These are phyloP conservation scores for Phrixothrix hirtus DNA, from an alignment of 2,888 invertebrate genomes.

Conservation along the genomic window DNA sequence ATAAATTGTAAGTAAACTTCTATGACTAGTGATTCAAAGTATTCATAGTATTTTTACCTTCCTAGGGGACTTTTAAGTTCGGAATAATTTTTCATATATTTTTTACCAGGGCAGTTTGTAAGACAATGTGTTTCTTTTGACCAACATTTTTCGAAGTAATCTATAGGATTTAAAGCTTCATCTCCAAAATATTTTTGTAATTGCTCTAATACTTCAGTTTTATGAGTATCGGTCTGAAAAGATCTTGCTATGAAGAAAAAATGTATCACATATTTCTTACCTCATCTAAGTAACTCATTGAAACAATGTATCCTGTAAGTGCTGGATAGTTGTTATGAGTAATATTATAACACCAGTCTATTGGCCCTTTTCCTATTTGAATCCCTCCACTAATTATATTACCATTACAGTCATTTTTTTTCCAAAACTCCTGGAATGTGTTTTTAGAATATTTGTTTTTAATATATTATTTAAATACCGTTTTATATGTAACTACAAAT, in stretches of 20 bases:
- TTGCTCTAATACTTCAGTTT: conserved; percentile 37
- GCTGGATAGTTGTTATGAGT: conserved; percentile 31
- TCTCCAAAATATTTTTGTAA: conserved; percentile 41
- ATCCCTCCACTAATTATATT: conserved; percentile 36
- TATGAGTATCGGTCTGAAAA: conserved; percentile 20
- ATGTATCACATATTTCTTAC: conserved; percentile 1
- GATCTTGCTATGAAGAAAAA: background rate
- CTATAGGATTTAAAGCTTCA: conserved; percentile 39
- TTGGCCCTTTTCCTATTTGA: conserved; percentile 30
- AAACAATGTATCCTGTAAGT: conserved; percentile 37
- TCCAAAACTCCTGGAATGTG: conserved; percentile 43
- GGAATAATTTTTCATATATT: conserved; percentile 29
- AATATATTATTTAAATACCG: conserved; percentile 25
- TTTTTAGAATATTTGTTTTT: conserved; percentile 1
- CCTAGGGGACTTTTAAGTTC: conserved; percentile 31
- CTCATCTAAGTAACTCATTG: conserved; percentile 9
- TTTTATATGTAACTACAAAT: conserved; percentile 42
- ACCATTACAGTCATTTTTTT: conserved; percentile 35
- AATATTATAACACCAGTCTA: conserved; percentile 38
- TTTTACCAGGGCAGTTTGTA: conserved; percentile 22
- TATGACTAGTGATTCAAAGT: no score
- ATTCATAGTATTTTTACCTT: conserved; percentile 33
- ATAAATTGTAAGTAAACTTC: no score
- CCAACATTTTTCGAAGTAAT: conserved; percentile 41
- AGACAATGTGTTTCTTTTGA: conserved; percentile 22